Evolutionary conservation across 2,888 invertebrate genomes (phyloP).

Genomic region (Ypsolopha sequella): DNA sequence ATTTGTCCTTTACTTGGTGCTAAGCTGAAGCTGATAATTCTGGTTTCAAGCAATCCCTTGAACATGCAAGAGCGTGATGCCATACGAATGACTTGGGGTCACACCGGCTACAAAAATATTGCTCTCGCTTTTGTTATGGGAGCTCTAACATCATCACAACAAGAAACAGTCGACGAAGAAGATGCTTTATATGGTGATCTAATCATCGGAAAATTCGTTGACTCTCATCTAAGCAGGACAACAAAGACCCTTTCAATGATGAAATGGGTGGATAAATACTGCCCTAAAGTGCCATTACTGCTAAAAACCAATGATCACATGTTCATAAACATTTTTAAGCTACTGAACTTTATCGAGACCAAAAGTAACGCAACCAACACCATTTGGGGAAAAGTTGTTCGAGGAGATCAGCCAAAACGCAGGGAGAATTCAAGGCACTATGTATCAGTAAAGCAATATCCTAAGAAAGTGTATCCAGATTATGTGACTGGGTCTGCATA

Average conservation of each 20-base stretch:
- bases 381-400: slow-evolving; percentile 86
- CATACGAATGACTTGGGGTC: slow-evolving; percentile 87
- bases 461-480: slow-evolving; percentile 81
- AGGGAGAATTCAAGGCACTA: slow-evolving; percentile 90
- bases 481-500: slow-evolving; percentile 97
- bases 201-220: slow-evolving; percentile 77
- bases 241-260: slow-evolving; percentile 86
- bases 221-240: slow-evolving; percentile 86
- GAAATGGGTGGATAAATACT: slow-evolving; percentile 85
- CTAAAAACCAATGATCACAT: slow-evolving; percentile 92
- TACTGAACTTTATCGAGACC: slow-evolving; percentile 74
- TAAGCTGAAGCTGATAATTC: slow-evolving; percentile 71
- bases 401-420: slow-evolving; percentile 87
- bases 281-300: slow-evolving; percentile 79
- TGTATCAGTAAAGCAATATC: slow-evolving; percentile 83
- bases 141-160: slow-evolving; percentile 48
- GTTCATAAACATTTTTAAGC: slow-evolving; percentile 85
- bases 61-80: slow-evolving; percentile 80
- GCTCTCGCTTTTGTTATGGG: slow-evolving; percentile 78
- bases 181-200: slow-evolving; percentile 82
- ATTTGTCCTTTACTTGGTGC: slow-evolving; percentile 77
- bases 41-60: slow-evolving; percentile 81
- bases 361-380: slow-evolving; percentile 75
- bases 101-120: slow-evolving; percentile 73
- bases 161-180: slow-evolving; percentile 71